Conservation (phyloP, 30 jellyfish, hydroid and myxozoan species). For the Rhopilema esculentum region DNA sequence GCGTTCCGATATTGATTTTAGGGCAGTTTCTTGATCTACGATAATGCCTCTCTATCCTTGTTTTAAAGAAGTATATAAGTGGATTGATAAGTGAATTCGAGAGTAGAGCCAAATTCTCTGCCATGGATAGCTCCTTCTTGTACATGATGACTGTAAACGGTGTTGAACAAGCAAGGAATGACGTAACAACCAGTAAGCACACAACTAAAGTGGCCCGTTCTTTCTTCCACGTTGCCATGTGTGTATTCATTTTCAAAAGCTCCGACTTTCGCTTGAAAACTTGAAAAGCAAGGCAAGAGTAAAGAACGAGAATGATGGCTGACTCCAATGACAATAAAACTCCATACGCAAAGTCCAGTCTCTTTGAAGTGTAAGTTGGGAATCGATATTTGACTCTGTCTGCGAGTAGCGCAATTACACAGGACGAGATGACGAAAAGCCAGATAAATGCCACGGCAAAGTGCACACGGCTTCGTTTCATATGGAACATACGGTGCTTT, state of each 20-base stretch:
- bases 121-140: neutral
- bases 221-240: neutral
- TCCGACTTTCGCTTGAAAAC: neutral
- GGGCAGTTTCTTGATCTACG: neutral
- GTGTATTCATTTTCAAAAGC: neutral
- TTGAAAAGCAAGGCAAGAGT: neutral
- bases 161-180: neutral
- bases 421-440: neutral
- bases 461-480: neutral
- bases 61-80: neutral
- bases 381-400: too few relatives aligned
- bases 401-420: neutral
- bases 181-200: neutral
- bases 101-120: neutral
- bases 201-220: neutral
- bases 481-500: neutral
- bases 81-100: neutral
- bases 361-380: neutral
- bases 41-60: neutral
- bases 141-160: neutral
- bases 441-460: neutral
- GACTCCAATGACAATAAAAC: neutral
- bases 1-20: too few relatives aligned
- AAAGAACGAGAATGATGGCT: neutral
- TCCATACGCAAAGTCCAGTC: neutral